Evolutionary conservation across 2,888 invertebrate species (phyloP), one percentile per base, ranked within the genome.

Genomic region (Agrochola lychnidis): DNA sequence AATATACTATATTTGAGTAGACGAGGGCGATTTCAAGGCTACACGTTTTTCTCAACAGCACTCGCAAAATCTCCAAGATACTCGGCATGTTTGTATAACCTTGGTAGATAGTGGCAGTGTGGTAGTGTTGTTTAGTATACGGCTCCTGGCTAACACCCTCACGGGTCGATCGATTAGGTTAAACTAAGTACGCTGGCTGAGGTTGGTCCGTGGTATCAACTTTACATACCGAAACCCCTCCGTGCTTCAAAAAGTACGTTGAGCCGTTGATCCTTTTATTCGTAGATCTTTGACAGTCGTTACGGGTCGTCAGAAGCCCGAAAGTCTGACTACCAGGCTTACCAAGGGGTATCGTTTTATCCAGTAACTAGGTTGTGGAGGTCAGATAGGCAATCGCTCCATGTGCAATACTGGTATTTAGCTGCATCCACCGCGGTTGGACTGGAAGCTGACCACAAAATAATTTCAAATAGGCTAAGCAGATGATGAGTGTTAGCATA

Each of bases 31-130:
- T 5, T 2, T 9, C 7, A 16, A 67, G 1, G 19, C 25, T 4
- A 22, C 16, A 10, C 0, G 6, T 68, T 40, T 40, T 59, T 68
- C n/a, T 57, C 5, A 45, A 56, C 1, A n/a, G 12, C n/a, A 36
- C 30, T 56, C 9, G 12, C n/a, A n/a, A 36, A 36, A 36, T 99
- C 94, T 99, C 99, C 96, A 99, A 99, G 97, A 99, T 99, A 93
- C 98, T 36, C 36, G 4, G 36, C 2, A 36, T 36, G 4, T n/a
- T n/a, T n/a, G n/a, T n/a, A n/a, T n/a, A 36, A 36, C 36, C 4
- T 36, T 36, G 1, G 4, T 36, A 36, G 36, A 36, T 36, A 36
- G 5, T 25, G 42, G 9, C 10, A 36, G 16, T n/a, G 3, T 1
- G 30, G 45, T 2, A 48, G 12, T 56, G 19, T 30, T 1, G 36